Evolutionary conservation across 2,888 invertebrate genomes (phyloP).

Genomic region (Platycheirus rosarum): DNA sequence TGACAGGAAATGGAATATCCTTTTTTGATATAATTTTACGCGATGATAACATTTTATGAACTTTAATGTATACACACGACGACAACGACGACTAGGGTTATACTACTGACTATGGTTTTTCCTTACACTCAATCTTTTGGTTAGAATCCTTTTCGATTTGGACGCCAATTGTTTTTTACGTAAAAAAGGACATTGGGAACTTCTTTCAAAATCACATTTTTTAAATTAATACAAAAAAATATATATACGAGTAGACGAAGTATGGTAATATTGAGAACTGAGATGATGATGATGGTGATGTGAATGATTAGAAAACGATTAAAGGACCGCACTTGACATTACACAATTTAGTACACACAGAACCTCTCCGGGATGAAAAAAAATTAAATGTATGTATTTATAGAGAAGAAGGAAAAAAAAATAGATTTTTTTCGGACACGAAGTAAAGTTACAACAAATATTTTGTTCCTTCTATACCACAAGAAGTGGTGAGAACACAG

Average conservation of each 20-base stretch:
- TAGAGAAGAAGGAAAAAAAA: slow-evolving; percentile 32
- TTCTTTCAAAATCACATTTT: slow-evolving; percentile 9
- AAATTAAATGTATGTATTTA: slow-evolving; percentile 39
- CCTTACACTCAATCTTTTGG: slow-evolving; percentile 7
- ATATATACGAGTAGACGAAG: too few relatives aligned
- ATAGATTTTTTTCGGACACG: slow-evolving; percentile 24
- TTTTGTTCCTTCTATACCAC: slow-evolving; percentile 41
- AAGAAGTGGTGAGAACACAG: slow-evolving; percentile 71
- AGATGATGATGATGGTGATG: slow-evolving; percentile 45
- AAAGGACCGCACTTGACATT: slow-evolving; percentile 61
- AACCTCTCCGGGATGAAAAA: slow-evolving; percentile 23
- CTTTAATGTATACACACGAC: slow-evolving; percentile 65
- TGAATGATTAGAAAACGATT: slow-evolving; percentile 56
- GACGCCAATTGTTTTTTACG: slow-evolving; percentile 30
- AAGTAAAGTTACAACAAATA: slow-evolving; percentile 45
- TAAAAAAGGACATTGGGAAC: slow-evolving; percentile 8
- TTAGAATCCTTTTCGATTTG: slow-evolving; percentile 16
- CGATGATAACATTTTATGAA: slow-evolving; percentile 66
- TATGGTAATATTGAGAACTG: slow-evolving; percentile 7
- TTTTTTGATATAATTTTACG: slow-evolving; percentile 49
- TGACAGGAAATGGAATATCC: slow-evolving; percentile 41
- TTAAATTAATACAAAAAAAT: slow-evolving; percentile 4
- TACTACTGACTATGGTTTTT: slow-evolving; percentile 11
- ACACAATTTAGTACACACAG: slow-evolving; percentile 61
- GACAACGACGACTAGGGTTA: slow-evolving; percentile 11